A percentile compares a stretch with the other conserved stretches of the same genome.
These are phyloP conservation scores for Caenorhabditis auriculariae DNA, from an alignment of 2,888 invertebrate genomes.

Conservation along the genomic window DNA sequence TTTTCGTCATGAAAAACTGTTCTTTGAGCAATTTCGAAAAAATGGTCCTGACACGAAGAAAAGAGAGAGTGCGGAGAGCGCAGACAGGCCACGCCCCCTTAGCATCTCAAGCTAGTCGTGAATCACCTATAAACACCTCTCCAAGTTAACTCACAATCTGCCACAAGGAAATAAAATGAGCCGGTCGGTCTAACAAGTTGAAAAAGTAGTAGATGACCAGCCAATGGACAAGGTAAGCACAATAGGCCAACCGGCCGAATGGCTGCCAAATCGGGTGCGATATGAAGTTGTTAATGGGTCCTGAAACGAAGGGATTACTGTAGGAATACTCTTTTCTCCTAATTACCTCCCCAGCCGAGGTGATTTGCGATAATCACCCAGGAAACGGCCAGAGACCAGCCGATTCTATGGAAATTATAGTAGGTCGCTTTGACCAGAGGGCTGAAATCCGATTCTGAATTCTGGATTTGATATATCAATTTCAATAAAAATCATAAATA, in stretches of 20 bases:
- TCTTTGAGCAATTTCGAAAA: neutral
- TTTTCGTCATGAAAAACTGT: no score
- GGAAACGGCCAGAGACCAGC: slow-evolving; percentile 64
- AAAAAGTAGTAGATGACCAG: slow-evolving; percentile 24
- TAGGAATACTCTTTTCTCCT: no score
- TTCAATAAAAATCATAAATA: no score
- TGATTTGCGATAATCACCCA: slow-evolving; percentile 66
- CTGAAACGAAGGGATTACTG: no score
- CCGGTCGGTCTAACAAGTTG: slow-evolving; percentile 15
- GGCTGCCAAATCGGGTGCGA: slow-evolving; percentile 82
- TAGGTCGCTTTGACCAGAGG: slow-evolving; percentile 11
- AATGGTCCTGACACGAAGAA: no score
- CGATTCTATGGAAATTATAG: slow-evolving; percentile 51
- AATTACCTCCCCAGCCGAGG: slow-evolving; percentile 65
- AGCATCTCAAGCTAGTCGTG: no score
- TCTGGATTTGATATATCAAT: no score
- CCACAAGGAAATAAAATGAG: slow-evolving; percentile 20
- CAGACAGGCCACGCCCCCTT: no score
- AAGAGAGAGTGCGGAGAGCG: no score
- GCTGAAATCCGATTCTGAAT: no score
- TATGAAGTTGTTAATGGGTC: slow-evolving; percentile 74
- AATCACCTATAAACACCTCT: no score
- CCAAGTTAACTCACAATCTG: slow-evolving; percentile 27
- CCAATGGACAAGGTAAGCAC: slow-evolving; percentile 76
- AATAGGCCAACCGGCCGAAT: slow-evolving; percentile 85